phyloP scores from a whole-genome alignment of 1,140 invertebrate species.

The Pomacea maculata region DNA sequence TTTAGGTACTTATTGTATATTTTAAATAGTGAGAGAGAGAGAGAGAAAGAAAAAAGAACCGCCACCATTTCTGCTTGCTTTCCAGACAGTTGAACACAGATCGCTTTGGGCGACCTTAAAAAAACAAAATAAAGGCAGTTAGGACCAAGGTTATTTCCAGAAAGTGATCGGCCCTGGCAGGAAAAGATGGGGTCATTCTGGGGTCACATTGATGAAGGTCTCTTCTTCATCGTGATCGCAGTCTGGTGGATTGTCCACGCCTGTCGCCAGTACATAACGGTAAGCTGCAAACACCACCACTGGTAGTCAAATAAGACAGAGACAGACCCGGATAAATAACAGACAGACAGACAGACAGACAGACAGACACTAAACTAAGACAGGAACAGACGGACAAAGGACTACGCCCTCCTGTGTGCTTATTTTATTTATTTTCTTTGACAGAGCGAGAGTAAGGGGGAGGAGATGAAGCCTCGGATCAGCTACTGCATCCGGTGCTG shows the following conservation, averaged over 20 bases:
- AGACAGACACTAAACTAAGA: no score
- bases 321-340: no score
- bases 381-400: no score
- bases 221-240: constrained; percentile 34
- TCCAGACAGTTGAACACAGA: not conserved
- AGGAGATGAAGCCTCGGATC: constrained; percentile 23
- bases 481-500: constrained; percentile 24
- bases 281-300: not conserved
- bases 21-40: no score
- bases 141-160: not conserved
- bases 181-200: constrained; percentile 32
- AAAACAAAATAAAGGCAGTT: not conserved
- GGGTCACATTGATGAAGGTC: constrained; percentile 37
- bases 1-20: no score
- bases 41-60: not conserved
- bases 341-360: no score
- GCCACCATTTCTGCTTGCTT: no score
- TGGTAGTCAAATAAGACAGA: no score
- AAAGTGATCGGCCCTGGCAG: no score
- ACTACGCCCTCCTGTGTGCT: no score
- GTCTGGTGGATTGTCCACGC: constrained; percentile 31
- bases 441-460: constrained; percentile 15
- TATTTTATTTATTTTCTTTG: not conserved
- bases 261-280: constrained; percentile 25
- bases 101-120: not conserved